Evolutionary conservation across 2,797 vertebrate genomes (phyloP), one percentile per base, ranked within the genome.

Genomic region (Acipenser transmontanus): DNA sequence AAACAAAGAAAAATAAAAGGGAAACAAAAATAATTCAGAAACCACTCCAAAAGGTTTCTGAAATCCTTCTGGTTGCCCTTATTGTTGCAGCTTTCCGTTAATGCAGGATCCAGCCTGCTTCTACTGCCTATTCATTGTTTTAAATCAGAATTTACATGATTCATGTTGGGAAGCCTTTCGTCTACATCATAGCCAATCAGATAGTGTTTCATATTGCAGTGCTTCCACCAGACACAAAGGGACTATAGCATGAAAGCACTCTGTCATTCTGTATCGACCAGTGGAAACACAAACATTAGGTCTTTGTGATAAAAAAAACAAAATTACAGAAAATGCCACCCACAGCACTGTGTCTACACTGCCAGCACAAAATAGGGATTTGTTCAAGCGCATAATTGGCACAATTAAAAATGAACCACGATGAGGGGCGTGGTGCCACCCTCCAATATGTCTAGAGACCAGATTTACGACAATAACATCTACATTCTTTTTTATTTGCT

Each of bases 61-160:
- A 34, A 34, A 34, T 34, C 34, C 34, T 4, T 34, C 34, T 34
- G 34, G 34, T 34, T 34, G 34, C 4, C 34, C 34, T 34, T 34
- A 34, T 83, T 79, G 81, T 74, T 80, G 83, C 85, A 86, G 82
- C 82, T 83, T 71, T 76, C 71, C 49, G 66, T 73, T 76, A 69
- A 77, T 71, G 87, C 94, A 95, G 92, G 93, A 92, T 85, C 94
- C 94, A 83, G 93, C 94, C 93, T 88, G 91, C 87, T 85, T 77
- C 78, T 67, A 78, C 82, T 80, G 79, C 76, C 80, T 81, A 62
- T 66, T 66, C 77, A 82, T 70, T 64, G 64, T 72, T 68, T 65
- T 74, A 34, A 34, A 73, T 76, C 75, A 78, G 63, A 69, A 74
- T 66, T 77, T 70, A 71, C 74, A 75, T 69, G 69, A 75, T 74